Evolutionary conservation across 1,140 invertebrate species (phyloP).

Genomic region (Pachyrhynchus sulphureomaculatus): DNA sequence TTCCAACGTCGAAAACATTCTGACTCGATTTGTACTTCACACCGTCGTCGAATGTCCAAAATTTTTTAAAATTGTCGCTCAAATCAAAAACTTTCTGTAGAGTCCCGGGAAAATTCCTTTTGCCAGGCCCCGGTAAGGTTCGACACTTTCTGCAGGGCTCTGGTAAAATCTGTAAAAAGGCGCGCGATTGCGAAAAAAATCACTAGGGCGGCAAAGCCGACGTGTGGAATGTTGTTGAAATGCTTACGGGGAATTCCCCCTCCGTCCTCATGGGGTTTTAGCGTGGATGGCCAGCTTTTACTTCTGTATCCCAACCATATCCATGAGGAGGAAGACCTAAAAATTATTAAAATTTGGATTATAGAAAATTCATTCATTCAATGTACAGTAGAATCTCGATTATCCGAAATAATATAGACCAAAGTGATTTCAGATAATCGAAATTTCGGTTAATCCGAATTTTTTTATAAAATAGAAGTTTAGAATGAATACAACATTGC

Average conservation of each 20-base stretch:
- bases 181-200: constrained; percentile 32
- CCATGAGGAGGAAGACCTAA: constrained; percentile 48
- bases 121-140: not conserved
- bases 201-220: constrained; percentile 28
- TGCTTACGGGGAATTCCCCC: constrained; percentile 20
- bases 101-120: not conserved
- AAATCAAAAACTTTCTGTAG: constrained; percentile 4
- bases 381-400: too few relatives aligned
- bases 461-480: too few relatives aligned
- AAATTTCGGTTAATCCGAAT: too few relatives aligned
- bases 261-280: constrained; percentile 44
- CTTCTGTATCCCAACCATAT: constrained; percentile 40
- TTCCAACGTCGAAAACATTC: constrained; percentile 5
- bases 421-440: too few relatives aligned
- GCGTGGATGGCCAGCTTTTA: constrained; percentile 26
- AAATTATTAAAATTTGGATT: not conserved
- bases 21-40: not conserved
- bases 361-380: not conserved
- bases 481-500: too few relatives aligned
- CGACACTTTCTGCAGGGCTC: constrained; percentile 24
- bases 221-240: constrained; percentile 12
- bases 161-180: constrained; percentile 26
- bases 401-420: too few relatives aligned
- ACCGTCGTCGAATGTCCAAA: constrained; percentile 6
- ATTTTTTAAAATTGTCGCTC: not conserved